These are phyloP conservation scores for Eumerus sabulonum DNA, from an alignment of 2,888 invertebrate genomes.

Conservation along the genomic window DNA sequence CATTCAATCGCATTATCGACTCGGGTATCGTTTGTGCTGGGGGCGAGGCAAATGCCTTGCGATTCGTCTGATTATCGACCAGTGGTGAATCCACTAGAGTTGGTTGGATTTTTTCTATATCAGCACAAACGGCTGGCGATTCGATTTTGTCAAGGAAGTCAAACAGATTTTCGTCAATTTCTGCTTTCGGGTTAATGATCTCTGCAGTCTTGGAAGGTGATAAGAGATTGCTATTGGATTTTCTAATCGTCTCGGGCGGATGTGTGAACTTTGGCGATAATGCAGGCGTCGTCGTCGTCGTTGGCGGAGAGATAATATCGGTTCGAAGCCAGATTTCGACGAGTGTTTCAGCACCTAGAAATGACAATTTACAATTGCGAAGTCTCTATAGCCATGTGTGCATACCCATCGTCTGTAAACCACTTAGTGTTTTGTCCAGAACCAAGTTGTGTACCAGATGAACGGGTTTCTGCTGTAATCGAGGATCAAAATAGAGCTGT, in stretches of 20 bases:
- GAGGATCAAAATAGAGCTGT: constrained; percentile 87
- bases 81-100: constrained; percentile 72
- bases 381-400: not conserved
- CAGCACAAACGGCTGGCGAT: constrained; percentile 72
- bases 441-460: constrained; percentile 89
- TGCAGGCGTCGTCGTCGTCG: constrained; percentile 18
- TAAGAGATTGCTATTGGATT: constrained; percentile 52
- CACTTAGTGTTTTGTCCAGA: constrained; percentile 89
- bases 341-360: constrained; percentile 87
- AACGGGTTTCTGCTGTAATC: constrained; percentile 87
- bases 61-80: constrained; percentile 40
- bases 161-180: constrained; percentile 75
- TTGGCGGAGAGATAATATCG: constrained; percentile 70
- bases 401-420: constrained; percentile 88
- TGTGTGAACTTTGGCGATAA: constrained; percentile 13
- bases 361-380: constrained; percentile 17
- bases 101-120: constrained; percentile 78
- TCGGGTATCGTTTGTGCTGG: constrained; percentile 52
- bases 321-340: constrained; percentile 86
- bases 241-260: constrained; percentile 37
- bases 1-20: constrained; percentile 45
- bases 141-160: constrained; percentile 75
- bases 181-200: constrained; percentile 70
- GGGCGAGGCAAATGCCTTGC: constrained; percentile 45
- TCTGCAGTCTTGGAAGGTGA: constrained; percentile 69